Evolutionary conservation across 1,140 invertebrate species (phyloP).

Genomic region (Ptiloglossa arizonensis): DNA sequence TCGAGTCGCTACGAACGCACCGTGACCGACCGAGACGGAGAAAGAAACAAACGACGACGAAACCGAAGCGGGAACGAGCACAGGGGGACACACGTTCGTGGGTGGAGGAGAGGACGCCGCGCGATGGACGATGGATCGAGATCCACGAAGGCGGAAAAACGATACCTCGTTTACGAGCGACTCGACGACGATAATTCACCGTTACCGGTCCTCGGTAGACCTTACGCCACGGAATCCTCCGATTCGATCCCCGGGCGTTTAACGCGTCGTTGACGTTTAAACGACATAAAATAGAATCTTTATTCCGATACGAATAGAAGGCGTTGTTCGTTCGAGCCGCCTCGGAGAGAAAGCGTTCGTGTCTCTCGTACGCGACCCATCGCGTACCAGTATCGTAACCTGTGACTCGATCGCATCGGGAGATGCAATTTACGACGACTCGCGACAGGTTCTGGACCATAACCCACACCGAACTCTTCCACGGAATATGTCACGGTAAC

Average conservation of each 20-base stretch:
- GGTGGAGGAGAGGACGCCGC: slow-evolving; percentile 51
- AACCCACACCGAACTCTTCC: too few relatives aligned
- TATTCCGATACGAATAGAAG: slow-evolving; percentile 20
- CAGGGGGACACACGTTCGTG: slow-evolving; percentile 39
- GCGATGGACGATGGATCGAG: slow-evolving; percentile 37
- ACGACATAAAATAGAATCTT: slow-evolving; percentile 41
- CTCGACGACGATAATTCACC: slow-evolving; percentile 17
- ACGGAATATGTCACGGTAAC: too few relatives aligned
- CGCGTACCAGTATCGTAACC: neutral
- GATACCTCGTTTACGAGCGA: slow-evolving; percentile 42
- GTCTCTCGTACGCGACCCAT: neutral
- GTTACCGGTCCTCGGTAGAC: neutral
- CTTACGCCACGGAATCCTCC: neutral
- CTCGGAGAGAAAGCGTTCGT: neutral
- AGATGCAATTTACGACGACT: neutral
- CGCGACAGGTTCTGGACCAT: too few relatives aligned
- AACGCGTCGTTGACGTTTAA: slow-evolving; percentile 45
- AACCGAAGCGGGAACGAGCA: neutral
- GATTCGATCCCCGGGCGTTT: slow-evolving; percentile 2
- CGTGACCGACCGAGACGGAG: slow-evolving; percentile 1
- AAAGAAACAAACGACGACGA: too few relatives aligned
- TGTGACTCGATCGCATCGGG: neutral
- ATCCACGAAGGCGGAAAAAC: slow-evolving; percentile 31
- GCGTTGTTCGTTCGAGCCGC: neutral
- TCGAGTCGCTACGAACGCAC: slow-evolving; percentile 7